Evolutionary conservation across 2,113 vertebrate species (phyloP), one percentile per base, ranked within the genome.

Genomic region (Zootoca vivipara): DNA sequence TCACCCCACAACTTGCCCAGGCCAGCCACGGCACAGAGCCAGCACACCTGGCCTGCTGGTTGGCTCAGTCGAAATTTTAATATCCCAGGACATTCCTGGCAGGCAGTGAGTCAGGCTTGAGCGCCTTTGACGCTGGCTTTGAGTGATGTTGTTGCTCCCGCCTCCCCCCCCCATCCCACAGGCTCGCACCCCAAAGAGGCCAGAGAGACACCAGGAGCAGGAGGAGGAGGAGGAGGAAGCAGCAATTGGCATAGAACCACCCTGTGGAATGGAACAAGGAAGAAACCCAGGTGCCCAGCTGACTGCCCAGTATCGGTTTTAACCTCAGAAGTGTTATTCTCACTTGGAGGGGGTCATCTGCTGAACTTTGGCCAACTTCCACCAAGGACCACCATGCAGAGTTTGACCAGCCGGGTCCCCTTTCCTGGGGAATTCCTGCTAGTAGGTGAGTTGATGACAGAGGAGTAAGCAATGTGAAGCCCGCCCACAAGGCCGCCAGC

Each of bases 1-100:
- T 52, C 46, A 52, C 46, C 46, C 46, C 46, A 52, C 46, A 52
- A 52, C 46, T 38, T 5, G 42, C 30, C 64, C 3, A 4, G 7
- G 2, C 52, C 15, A 0, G 28, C 16, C 12, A 7, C 20, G 33
- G 35, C 78, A 70, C 7, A 5, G 1, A 22, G 33, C 46, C 46
- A 13, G 42, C 2, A 73, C 42, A 2, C 24, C n/a, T 3, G 46
- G n/a, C n/a, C 65, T 87, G 15, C 80, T 38, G 38, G 69, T 12
- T 24, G 12, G 35, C 13, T 78, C 18, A 72, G 2, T 46, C 33
- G 30, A 13, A 7, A 33, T 15, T 52, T 80, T 81, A 58, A 72
- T 38, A 30, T 81, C 56, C 67, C 78, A 8, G 65, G 42, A 72
- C 78, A 58, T 87, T 87, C 78, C 46, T 87, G 42, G 78, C 78